Evolutionary conservation across 2,113 vertebrate genomes (phyloP).

Genomic region (Eclectus roratus): DNA sequence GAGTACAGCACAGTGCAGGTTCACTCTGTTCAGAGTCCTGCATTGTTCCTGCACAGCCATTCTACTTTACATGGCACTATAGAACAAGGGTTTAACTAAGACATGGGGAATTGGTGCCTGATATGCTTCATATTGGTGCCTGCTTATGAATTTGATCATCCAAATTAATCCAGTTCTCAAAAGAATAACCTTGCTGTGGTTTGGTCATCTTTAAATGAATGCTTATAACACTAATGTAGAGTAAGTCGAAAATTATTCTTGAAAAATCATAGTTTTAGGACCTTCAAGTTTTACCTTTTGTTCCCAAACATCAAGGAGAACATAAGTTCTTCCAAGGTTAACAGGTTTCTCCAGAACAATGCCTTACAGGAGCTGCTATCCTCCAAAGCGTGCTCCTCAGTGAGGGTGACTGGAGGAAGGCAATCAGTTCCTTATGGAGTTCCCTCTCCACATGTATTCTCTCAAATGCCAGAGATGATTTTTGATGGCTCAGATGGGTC

Average conservation of each 20-base stretch:
- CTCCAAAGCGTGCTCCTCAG: neutral
- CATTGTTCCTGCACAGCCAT: neutral
- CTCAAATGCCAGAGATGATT: neutral
- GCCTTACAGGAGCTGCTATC: neutral
- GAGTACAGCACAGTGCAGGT: accelerated
- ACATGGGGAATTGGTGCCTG: neutral
- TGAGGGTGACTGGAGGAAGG: accelerated
- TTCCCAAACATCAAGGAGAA: neutral
- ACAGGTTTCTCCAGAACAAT: neutral
- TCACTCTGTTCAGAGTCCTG: neutral
- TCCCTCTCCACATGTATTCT: neutral
- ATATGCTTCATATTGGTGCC: neutral
- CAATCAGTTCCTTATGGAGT: accelerated
- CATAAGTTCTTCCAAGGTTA: neutral
- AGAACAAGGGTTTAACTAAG: neutral
- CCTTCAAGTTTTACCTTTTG: neutral
- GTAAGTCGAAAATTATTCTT: neutral
- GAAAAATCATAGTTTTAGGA: neutral
- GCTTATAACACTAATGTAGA: neutral
- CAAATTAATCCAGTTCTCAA: neutral
- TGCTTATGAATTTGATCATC: neutral
- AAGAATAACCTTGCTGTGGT: neutral
- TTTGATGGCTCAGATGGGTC: neutral
- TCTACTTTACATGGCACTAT: neutral
- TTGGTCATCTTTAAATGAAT: neutral